A percentile compares a stretch with the other conserved stretches of the same genome.
Conservation (phyloP, 2,797 vertebrate genomes). For the Tarsius wallacei region DNA sequence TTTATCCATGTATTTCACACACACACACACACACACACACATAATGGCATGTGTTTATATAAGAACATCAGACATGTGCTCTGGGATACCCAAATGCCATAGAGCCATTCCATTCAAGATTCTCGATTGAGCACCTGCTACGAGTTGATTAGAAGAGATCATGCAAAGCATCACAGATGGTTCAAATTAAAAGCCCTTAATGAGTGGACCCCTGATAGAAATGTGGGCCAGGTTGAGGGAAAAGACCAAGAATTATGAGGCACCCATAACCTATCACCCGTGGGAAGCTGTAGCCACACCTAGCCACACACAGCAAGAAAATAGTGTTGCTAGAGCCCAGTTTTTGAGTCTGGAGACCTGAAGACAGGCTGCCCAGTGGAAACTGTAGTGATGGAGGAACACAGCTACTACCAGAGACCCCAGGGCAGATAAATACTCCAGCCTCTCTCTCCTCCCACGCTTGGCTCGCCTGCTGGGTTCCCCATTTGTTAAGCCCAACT, state of each 20-base stretch:
- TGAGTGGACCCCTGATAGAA: not conserved
- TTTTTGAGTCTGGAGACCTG: not conserved
- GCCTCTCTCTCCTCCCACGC: not conserved
- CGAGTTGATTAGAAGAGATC: not conserved
- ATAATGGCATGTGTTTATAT: not conserved
- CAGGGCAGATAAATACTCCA: not conserved
- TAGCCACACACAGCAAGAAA: not conserved
- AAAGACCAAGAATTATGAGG: not conserved
- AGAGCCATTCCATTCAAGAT: conserved; percentile 1
- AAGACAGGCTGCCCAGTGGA: not conserved
- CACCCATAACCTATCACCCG: not conserved
- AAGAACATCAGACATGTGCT: not conserved
- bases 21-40: not conserved
- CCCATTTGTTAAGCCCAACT: conserved; percentile 5
- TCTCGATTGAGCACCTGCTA: conserved; percentile 20
- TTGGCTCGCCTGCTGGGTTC: not conserved
- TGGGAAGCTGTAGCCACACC: not conserved
- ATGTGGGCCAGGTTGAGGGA: not conserved
- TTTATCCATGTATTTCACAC: not conserved
- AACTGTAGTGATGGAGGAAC: not conserved
- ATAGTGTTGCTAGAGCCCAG: not conserved
- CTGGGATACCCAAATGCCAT: not conserved
- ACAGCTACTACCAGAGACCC: not conserved
- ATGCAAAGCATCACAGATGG: not conserved
- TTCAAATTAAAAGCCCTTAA: not conserved